Base-by-base conservation (phyloP, 2,888 invertebrate genomes). In the Hybos culiciformis region DNA sequence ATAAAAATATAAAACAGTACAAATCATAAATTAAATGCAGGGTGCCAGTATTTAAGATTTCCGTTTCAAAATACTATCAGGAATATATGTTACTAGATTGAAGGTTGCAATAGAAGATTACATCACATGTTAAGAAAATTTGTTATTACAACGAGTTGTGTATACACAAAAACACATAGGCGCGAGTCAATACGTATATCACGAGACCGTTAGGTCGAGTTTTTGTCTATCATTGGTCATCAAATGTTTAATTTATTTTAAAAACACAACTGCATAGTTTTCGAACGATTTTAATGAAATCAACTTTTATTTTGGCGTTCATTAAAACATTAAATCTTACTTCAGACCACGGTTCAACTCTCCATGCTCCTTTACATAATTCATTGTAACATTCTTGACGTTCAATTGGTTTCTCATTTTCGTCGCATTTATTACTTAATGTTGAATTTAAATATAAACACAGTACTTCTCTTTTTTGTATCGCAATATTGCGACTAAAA, bases 261-360 rank as follows among this genome's bases (percentile, higher is more conserved):
- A n/a, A n/a, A n/a, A 40, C 38, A 18, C 17, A 18, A 41, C 23
- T 34, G n/a, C 21, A 18, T 17, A 34, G 6, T 12, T 18, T 18
- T 24, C 29, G 36, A 19, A 26, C n/a, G 29, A 26, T 9, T 26
- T 26, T 26, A 26, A 26, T 12, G 9, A 26, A 26, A n/a, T 26
- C 29, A n/a, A 11, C 29, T 11, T 26, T 12, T 9, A 9, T 11
- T 12, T 11, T 12, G 9, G 9, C n/a, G 12, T 12, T 11, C n/a
- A 26, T 26, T 9, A 26, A 9, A n/a, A 11, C 9, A 11, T 12
- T 26, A 9, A 26, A 39, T 56, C 62, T 66, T 67, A 93, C 93
- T 78, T 86, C 82, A 32, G 90, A 90, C 96, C 96, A 96, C 44
- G 85, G 77, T 8, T 90, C 88, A 5, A 85, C 81, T 47, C 81